Base-by-base conservation (phyloP, 2,113 vertebrate species). In the Progne subis region DNA sequence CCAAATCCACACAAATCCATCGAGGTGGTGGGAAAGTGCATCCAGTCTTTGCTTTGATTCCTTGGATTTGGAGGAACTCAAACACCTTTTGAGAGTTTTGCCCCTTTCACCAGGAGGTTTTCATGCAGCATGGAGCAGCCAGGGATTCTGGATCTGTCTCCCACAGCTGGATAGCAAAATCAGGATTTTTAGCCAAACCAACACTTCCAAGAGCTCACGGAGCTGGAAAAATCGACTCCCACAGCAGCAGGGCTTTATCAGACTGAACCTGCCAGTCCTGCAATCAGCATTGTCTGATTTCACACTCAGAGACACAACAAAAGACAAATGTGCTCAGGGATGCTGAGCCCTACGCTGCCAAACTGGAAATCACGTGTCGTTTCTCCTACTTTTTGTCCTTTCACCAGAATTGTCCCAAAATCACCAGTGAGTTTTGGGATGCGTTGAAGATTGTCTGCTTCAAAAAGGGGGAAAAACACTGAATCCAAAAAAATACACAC, bases 401-500 rank as follows among this genome's bases (percentile, higher is more conserved):
- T 34, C 28, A 39, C 1, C 14, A 34, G 23, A 46, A 37, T 39
- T 21, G 64, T 18, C 37, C 28, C n/a, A 34, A 21, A 39, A 12
- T 20, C 82, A 8, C 3, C 5, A 28, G 32, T 8, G 82, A 56
- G 12, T 26, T 92, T 21, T 20, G 46, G 60, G 56, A 14, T 7
- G 37, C 68, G 31, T 7, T 46, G 24, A 63, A 71, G 41, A 25
- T 29, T 32, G 19, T 18, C 31, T 14, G 20, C 44, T 57, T 72
- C 44, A 59, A 47, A 74, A 55, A 69, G 0, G 1, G 2, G 2
- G 0, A 0, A 3, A 19, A 63, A 31, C 5, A 23, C 18, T 1
- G 12, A 77, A 10, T 25, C 24, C 17, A 20, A 37, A 81, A n/a
- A 37, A 85, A 44, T 12, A 18, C 37, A 53, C 60, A 64, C 39